phyloP scores from a whole-genome alignment of 2,797 vertebrate species.

The Cuniculus paca region DNA sequence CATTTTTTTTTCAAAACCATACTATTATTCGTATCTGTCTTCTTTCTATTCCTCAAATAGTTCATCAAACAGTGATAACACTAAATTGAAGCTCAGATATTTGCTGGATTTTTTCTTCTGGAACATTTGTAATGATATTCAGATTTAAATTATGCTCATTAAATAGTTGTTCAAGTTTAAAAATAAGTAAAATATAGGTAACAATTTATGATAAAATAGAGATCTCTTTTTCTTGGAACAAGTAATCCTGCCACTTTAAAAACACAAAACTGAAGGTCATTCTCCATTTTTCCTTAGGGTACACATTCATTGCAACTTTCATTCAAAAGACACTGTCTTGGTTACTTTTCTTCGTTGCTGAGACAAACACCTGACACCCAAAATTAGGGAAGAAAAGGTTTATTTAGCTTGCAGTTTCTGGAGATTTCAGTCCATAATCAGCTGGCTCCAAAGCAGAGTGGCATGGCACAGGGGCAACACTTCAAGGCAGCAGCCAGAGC shows the following conservation, averaged over 20 bases:
- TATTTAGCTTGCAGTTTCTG: no score
- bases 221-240: neutral
- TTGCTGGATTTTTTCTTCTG: no score
- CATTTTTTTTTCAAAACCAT: neutral
- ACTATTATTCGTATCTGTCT: neutral
- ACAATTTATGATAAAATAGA: neutral
- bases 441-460: no score
- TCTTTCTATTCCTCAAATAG: neutral
- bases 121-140: neutral
- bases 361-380: no score
- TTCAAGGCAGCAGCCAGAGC: no score
- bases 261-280: neutral
- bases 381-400: no score
- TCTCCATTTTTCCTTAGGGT: neutral
- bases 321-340: neutral
- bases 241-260: neutral
- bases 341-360: no score
- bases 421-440: no score
- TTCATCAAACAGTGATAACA: neutral
- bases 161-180: neutral
- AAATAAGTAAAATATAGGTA: slow-evolving; percentile 3
- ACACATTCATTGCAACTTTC: neutral
- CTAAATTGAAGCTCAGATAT: neutral
- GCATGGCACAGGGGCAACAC: no score
- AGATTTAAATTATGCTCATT: neutral